Evolutionary conservation across 2,888 invertebrate species (phyloP), one percentile per base, ranked within the genome.

Genomic region (Drosophila macrothrix): DNA sequence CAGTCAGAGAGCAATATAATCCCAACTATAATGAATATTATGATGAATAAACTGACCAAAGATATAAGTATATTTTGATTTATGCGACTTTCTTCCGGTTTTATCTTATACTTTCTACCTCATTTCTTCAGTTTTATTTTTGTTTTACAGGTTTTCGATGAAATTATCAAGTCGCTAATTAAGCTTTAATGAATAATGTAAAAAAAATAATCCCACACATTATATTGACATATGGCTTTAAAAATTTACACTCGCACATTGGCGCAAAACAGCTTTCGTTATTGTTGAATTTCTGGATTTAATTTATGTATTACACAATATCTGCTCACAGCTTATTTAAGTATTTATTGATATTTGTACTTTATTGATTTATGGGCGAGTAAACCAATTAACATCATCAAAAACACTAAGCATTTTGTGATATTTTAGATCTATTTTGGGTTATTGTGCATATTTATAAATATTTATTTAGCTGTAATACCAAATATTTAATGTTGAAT

Each of bases 21-120:
- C 93, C 93, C 3, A 93, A 93, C 78, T 92, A 92, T 55, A 87
- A 91, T 81, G 76, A 78, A 22, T 64, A 79, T 37, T 75, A 37
- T 46, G 46, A 46, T 46, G 25, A 76, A 58, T 65, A 65, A 83
- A 68, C 52, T 43, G 29, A 66, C 78, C 83, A 79, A 82, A 73
- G 82, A 82, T 35, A 56, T 55, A 60, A 31, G 28, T 37, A 50
- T n/a, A 56, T 52, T 55, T 58, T 50, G 16, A 59, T 56, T 50
- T 54, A 35, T 49, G 25, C 25, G 12, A n/a, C 28, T 67, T 52
- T 73, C 79, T 78, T 78, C 78, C 78, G 54, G 63, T 37, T 33
- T 16, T 43, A 46, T 54, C 37, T 61, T 46, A 25, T 25, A 9
- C 9, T 25, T 22, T 33, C 50, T 50, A 66, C 12, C 43, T 53